A percentile compares a stretch with the other conserved stretches of the same genome.
phyloP scores from a whole-genome alignment of 2,113 vertebrate genomes.

The Takifugu flavidus region DNA sequence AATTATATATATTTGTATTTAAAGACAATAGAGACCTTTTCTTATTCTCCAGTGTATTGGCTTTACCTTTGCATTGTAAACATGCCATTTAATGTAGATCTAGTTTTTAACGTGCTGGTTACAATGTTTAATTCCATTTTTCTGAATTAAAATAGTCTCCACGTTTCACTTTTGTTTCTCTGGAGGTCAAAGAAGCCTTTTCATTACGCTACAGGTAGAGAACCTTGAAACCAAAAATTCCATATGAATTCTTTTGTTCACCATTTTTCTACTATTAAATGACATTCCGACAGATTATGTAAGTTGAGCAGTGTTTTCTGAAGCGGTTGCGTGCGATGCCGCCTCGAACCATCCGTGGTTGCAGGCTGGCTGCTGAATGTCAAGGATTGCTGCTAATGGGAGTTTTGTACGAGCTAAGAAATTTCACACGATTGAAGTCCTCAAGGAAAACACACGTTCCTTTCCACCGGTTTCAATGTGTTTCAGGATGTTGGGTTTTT shows the following conservation, averaged over 20 bases:
- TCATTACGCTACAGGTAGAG: background rate
- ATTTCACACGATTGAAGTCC: conserved; percentile 5
- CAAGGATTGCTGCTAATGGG: conserved; percentile 15
- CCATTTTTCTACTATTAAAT: background rate
- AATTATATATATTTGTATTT: conserved; percentile 91
- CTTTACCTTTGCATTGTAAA: conserved; percentile 45
- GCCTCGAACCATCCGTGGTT: conserved; percentile 61
- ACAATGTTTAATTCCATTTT: conserved; percentile 14
- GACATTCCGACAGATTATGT: conserved; percentile 7
- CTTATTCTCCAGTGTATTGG: conserved; percentile 34
- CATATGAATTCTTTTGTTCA: conserved; percentile 7
- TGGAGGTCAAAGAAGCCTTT: background rate
- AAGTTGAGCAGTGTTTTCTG: conserved; percentile 25
- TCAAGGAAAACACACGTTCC: conserved; percentile 4
- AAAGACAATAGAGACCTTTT: conserved; percentile 57
- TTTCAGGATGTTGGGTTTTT: too few relatives aligned
- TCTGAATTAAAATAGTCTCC: conserved; percentile 29
- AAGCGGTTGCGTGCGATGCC: conserved; percentile 19
- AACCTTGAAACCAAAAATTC: conserved; percentile 1
- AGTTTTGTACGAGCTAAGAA: conserved; percentile 11
- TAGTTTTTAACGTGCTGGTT: conserved; percentile 15
- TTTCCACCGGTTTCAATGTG: background rate
- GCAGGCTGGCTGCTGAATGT: conserved; percentile 29
- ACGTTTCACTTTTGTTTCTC: conserved; percentile 21
- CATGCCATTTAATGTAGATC: conserved; percentile 18